Evolutionary conservation across 2,113 vertebrate species (phyloP).

Genomic region (Symphodus melops): DNA sequence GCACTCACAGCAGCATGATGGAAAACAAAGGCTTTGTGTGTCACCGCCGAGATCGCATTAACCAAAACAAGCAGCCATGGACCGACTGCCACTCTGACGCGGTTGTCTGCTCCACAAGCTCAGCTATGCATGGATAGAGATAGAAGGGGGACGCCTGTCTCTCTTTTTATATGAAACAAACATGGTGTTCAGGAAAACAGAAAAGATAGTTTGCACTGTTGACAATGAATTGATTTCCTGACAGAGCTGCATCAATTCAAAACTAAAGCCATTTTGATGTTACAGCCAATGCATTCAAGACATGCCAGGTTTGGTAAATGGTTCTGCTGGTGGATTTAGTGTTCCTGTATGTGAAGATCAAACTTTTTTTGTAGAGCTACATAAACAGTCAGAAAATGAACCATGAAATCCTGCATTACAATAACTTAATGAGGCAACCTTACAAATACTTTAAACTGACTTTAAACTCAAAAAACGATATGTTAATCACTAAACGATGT

Average conservation of each 20-base stretch:
- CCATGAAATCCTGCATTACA: neutral
- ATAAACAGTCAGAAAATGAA: neutral
- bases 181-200: conserved; percentile 29
- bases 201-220: conserved; percentile 25
- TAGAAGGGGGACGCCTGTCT: conserved; percentile 29
- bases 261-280: conserved; percentile 26
- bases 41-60: conserved; percentile 69
- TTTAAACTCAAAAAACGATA: too few species aligned
- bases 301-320: conserved; percentile 10
- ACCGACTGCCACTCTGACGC: conserved; percentile 54
- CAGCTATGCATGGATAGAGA: conserved; percentile 33
- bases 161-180: conserved; percentile 40
- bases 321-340: neutral
- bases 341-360: neutral
- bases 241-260: conserved; percentile 42
- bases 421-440: neutral
- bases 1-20: conserved; percentile 68
- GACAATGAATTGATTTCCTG: conserved; percentile 29
- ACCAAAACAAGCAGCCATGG: conserved; percentile 71
- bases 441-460: too few species aligned
- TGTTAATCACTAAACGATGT: too few species aligned
- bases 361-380: neutral
- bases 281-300: neutral
- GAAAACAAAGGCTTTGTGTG: conserved; percentile 76
- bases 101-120: conserved; percentile 61